phyloP scores from a whole-genome alignment of 2,888 invertebrate genomes.

The Abrostola triplasia region DNA sequence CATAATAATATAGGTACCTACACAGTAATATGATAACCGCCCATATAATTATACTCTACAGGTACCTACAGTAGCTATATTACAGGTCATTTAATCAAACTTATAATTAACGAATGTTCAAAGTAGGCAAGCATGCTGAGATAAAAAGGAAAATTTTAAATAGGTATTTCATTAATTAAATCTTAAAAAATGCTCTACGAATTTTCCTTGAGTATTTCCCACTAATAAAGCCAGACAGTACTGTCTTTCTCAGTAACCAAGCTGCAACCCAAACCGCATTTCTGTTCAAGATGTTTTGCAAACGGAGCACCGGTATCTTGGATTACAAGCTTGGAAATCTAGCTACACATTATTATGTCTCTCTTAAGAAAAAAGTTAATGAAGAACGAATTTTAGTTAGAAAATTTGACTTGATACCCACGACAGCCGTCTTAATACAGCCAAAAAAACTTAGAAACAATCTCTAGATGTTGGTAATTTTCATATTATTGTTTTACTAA shows the following conservation, averaged over 20 bases:
- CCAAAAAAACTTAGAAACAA: too few relatives aligned
- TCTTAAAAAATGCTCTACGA: slow-evolving; percentile 1
- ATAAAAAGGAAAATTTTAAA: neutral
- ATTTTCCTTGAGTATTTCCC: slow-evolving; percentile 6
- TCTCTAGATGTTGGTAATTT: too few relatives aligned
- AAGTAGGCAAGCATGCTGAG: too few relatives aligned
- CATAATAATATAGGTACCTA: too few relatives aligned
- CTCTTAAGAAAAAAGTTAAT: neutral
- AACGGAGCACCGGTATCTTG: slow-evolving; percentile 22
- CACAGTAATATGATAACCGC: too few relatives aligned
- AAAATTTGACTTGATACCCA: too few relatives aligned
- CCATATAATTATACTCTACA: too few relatives aligned
- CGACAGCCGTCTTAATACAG: too few relatives aligned
- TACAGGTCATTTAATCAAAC: too few relatives aligned
- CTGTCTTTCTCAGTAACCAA: slow-evolving; percentile 42
- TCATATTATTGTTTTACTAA: too few relatives aligned
- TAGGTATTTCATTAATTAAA: neutral
- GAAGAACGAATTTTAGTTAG: neutral
- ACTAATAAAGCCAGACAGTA: slow-evolving; percentile 26
- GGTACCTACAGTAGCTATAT: too few relatives aligned
- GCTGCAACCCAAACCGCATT: slow-evolving; percentile 47
- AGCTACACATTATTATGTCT: slow-evolving; percentile 5
- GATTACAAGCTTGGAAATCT: slow-evolving; percentile 34
- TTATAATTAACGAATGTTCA: too few relatives aligned
- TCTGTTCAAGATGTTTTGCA: slow-evolving; percentile 41